phyloP scores from a whole-genome alignment of 1,140 invertebrate genomes.

The Neuroterus valhalla region DNA sequence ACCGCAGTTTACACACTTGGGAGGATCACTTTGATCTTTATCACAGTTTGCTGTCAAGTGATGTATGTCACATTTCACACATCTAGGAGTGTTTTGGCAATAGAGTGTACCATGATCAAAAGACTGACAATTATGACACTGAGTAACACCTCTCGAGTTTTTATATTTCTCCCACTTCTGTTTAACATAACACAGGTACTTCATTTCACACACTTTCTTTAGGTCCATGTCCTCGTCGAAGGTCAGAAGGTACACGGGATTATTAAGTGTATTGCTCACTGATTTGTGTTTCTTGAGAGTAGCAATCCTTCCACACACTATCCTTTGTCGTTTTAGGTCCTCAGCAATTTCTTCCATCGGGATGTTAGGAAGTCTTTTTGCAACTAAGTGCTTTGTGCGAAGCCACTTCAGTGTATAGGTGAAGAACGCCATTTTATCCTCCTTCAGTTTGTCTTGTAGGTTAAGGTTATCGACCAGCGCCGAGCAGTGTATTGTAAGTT shows the following conservation, averaged over 20 bases:
- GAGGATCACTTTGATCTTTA: background rate
- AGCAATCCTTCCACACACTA: background rate
- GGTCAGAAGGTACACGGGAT: background rate
- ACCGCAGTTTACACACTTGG: constrained; percentile 6
- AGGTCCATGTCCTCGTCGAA: background rate
- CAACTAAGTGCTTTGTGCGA: background rate
- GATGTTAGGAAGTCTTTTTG: background rate
- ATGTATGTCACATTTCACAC: constrained; percentile 37
- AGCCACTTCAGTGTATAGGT: too few species aligned
- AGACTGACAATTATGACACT: constrained; percentile 52
- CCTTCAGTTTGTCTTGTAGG: too few species aligned
- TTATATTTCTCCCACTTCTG: constrained; percentile 35
- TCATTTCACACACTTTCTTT: constrained; percentile 37
- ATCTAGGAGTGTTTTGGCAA: constrained; percentile 42
- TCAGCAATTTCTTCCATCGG: background rate
- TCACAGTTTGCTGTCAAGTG: constrained; percentile 34
- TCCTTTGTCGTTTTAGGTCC: background rate
- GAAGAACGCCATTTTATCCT: too few species aligned
- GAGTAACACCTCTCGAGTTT: constrained; percentile 38
- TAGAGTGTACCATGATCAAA: constrained; percentile 45
- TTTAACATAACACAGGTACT: constrained; percentile 15
- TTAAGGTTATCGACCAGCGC: too few species aligned
- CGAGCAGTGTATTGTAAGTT: too few species aligned
- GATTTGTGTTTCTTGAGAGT: background rate
- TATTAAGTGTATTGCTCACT: too few species aligned